Conservation (phyloP, 2,888 invertebrate species). For the Ptychoptera albimana region DNA sequence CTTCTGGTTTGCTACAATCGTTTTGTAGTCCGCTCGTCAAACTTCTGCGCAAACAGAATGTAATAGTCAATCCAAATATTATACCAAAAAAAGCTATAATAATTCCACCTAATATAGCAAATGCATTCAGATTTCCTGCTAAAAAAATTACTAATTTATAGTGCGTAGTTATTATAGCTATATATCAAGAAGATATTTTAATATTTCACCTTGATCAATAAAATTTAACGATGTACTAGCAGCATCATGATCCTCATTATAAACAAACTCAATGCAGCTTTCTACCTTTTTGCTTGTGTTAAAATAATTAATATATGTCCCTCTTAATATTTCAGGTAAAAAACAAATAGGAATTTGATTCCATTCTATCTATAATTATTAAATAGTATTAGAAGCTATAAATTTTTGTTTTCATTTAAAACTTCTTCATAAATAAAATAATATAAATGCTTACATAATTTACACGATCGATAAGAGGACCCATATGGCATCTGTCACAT, state of each 20-base stretch:
- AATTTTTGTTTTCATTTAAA: background rate
- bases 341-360: constrained; percentile 31
- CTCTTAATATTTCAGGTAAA: constrained; percentile 27
- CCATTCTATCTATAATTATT: constrained; percentile 25
- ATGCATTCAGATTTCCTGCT: constrained; percentile 36
- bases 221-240: constrained; percentile 34
- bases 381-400: background rate
- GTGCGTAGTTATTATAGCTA: constrained; percentile 4
- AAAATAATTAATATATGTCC: constrained; percentile 29
- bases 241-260: constrained; percentile 34
- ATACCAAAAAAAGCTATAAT: constrained; percentile 28
- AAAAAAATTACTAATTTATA: constrained; percentile 13
- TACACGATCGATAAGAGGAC: constrained; percentile 29
- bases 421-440: background rate
- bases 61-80: constrained; percentile 15
- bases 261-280: constrained; percentile 28
- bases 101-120: constrained; percentile 29
- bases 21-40: too few species aligned
- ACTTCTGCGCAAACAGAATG: too few species aligned
- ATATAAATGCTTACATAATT: constrained; percentile 23
- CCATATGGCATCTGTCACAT: constrained; percentile 31
- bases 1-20: too few species aligned
- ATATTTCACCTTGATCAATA: constrained; percentile 35
- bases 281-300: constrained; percentile 24
- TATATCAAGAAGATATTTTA: too few species aligned